Conservation (phyloP, 2,888 invertebrate species). For the Spisula subtruncata region DNA sequence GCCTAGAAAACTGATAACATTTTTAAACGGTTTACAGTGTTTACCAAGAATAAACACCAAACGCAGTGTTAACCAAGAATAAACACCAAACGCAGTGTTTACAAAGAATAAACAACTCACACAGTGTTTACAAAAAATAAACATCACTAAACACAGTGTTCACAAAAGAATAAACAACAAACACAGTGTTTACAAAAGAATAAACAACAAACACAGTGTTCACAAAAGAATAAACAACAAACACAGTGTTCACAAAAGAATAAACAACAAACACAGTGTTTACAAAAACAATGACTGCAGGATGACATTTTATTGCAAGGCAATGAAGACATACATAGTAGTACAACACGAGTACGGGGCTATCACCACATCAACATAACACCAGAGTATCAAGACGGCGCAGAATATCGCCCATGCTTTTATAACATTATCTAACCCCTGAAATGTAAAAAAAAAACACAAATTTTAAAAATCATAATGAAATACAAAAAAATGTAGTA, state of each 20-base stretch:
- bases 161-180: neutral
- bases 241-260: too few species aligned
- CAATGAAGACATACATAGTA: neutral
- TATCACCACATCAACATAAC: slow-evolving; percentile 21
- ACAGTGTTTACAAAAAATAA: neutral
- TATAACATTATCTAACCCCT: neutral
- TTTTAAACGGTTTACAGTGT: too few species aligned
- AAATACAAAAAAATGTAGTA: neutral
- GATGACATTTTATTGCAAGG: slow-evolving; percentile 41
- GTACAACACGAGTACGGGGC: slow-evolving; percentile 34
- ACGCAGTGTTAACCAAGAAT: too few species aligned
- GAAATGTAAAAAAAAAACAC: slow-evolving; percentile 32
- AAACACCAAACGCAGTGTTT: neutral
- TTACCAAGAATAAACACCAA: too few species aligned
- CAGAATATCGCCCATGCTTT: neutral
- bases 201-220: too few species aligned
- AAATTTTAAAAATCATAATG: neutral
- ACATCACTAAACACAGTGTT: too few species aligned
- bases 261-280: neutral
- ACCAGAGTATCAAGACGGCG: slow-evolving; percentile 11
- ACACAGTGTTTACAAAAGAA: neutral
- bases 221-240: too few species aligned
- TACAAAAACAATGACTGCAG: slow-evolving; percentile 52
- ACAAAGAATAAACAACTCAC: neutral
- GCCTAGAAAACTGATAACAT: too few species aligned